Conservation (phyloP, 2,113 vertebrate species). For the Scatophagus argus region DNA sequence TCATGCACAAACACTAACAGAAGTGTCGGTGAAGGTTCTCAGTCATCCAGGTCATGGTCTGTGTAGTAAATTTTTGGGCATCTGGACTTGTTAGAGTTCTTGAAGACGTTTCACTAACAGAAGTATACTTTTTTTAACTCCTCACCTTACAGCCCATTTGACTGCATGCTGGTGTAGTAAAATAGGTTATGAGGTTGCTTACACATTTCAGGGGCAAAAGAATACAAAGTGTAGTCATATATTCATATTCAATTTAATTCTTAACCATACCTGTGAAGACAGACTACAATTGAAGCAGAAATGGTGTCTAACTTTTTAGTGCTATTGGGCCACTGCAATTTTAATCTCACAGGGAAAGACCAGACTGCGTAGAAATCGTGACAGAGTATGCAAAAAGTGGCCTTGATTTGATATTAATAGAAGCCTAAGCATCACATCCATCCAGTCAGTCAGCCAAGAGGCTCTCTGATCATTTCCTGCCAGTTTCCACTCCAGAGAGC, state of each 20-base stretch:
- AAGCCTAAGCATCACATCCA: conserved; percentile 1
- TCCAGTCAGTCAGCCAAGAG: conserved; percentile 27
- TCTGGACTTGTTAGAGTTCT: no score
- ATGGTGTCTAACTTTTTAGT: neutral
- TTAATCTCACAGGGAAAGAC: neutral
- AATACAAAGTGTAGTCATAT: neutral
- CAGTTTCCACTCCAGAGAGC: conserved; percentile 16
- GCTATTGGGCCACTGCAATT: neutral
- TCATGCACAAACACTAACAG: neutral
- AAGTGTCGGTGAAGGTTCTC: no score
- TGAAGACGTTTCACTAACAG: no score
- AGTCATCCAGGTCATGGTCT: no score
- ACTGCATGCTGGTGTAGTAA: neutral
- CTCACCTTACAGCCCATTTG: neutral
- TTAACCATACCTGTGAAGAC: neutral
- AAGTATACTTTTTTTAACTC: neutral
- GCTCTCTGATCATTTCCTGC: neutral
- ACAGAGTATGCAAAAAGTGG: conserved; percentile 1
- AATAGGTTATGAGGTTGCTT: neutral
- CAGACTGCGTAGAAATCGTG: neutral
- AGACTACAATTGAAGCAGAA: neutral
- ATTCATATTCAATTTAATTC: neutral
- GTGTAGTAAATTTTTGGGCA: no score
- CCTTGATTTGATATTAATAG: conserved; percentile 16
- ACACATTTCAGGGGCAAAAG: neutral